Conservation (phyloP, 2,888 invertebrate genomes). For the Drosophila buzzatii region DNA sequence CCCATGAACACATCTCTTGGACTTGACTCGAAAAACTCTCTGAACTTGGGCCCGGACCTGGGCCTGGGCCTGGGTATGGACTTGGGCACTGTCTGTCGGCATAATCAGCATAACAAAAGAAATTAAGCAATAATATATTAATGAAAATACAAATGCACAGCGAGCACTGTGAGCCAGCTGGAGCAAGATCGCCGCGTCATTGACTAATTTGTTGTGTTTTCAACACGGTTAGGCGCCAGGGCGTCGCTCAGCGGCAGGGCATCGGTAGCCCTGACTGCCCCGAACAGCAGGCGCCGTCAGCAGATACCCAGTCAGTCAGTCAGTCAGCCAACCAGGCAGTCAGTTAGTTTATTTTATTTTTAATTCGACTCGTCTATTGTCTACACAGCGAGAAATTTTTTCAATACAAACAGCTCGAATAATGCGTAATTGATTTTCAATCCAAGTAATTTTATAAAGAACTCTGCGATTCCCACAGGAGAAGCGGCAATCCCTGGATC, state of each 20-base stretch:
- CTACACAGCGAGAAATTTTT: constrained; percentile 25
- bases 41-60: constrained; percentile 8
- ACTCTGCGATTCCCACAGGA: neutral
- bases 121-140: constrained; percentile 84
- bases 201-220: constrained; percentile 83
- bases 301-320: constrained; percentile 6
- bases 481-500: neutral
- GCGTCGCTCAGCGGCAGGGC: constrained; percentile 43
- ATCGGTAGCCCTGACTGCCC: constrained; percentile 54
- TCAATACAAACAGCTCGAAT: neutral
- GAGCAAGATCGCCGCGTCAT: constrained; percentile 80
- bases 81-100: constrained; percentile 65
- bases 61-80: neutral
- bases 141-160: constrained; percentile 68
- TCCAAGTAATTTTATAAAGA: neutral
- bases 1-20: constrained; percentile 73
- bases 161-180: constrained; percentile 41
- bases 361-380: constrained; percentile 27
- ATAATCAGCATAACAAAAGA: constrained; percentile 84
- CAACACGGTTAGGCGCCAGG: constrained; percentile 52
- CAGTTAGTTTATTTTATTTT: constrained; percentile 1
- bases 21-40: constrained; percentile 31
- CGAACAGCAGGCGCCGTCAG: constrained; percentile 30
- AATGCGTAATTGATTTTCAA: constrained; percentile 7
- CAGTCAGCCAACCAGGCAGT: neutral